These are phyloP conservation scores for Potamarius usumacintae DNA, from an alignment of 2,113 vertebrate species.

Conservation along the genomic window DNA sequence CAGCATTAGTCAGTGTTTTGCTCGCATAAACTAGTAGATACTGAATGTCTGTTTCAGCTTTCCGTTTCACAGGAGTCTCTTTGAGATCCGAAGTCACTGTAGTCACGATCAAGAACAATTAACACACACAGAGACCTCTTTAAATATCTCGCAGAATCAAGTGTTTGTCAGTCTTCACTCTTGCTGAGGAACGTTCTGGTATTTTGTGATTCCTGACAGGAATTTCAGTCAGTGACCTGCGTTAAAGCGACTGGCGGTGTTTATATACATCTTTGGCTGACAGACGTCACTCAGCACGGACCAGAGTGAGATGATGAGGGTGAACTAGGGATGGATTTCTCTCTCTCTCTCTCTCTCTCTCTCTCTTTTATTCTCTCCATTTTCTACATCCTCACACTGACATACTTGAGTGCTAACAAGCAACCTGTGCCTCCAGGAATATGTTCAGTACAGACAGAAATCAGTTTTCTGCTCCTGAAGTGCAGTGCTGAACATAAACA, in stretches of 20 bases:
- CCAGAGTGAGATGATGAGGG: background rate
- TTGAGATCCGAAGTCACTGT: no score
- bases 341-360: background rate
- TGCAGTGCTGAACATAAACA: conserved; percentile 24
- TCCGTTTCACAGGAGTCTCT: no score
- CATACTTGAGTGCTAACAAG: background rate
- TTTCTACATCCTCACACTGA: background rate
- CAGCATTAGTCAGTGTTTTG: no score
- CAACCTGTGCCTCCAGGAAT: conserved; percentile 52
- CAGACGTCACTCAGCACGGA: no score
- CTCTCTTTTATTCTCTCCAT: background rate
- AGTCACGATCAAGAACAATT: no score
- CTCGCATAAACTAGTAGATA: no score
- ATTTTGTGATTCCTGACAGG: background rate
- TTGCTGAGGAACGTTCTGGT: background rate
- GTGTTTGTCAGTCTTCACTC: background rate
- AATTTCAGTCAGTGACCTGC: background rate
- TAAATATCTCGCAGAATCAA: background rate
- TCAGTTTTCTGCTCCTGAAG: conserved; percentile 30
- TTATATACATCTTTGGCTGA: no score
- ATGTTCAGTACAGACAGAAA: conserved; percentile 26
- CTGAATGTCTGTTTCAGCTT: no score
- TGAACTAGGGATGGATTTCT: background rate
- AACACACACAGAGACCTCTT: background rate
- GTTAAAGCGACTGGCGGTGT: no score